Base-by-base conservation (phyloP, 2,888 invertebrate species). In the Pseudococcus viburni region DNA sequence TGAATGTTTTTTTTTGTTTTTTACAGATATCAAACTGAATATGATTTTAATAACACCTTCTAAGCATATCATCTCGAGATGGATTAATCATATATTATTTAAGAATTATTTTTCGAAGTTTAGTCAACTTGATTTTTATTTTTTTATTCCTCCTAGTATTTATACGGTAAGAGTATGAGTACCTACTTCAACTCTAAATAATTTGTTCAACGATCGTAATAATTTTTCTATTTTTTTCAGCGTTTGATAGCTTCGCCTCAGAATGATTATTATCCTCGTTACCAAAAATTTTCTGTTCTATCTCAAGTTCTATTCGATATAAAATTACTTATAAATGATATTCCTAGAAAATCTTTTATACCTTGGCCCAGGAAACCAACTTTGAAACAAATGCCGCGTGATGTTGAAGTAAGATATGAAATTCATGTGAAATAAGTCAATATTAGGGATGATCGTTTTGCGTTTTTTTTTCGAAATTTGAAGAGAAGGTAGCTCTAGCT, bases 141-240 rank as follows among this genome's bases (percentile, higher is more conserved):
- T 80, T 42, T n/a, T 42, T 12, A 80, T 80, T n/a, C n/a, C 42
- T 80, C 80, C 80, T 39, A 80, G 80, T n/a, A n/a, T 80, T 80
- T 80, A 42, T 80, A 80, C 80, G 80, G 80, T 80, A 33, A 33
- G 26, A 33, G 3, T 33, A 2, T 33, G n/a, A 19, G 19, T 19
- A 19, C 5, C 5, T 59, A 5, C n/a, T 59, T 8, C 0, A 6
- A n/a, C 42, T 42, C 1, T n/a, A 1, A 15, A 42, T 80, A 7
- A 42, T 80, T 11, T 3, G 9, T n/a, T 42, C 19, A 8, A 17
- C 17, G 19, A 9, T 15, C 42, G 80, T 77, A 33, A 42, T 80
- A 2, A 80, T 22, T 80, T 42, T 26, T 33, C 4, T 2, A 22
- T 80, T 80, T 42, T n/a, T 46, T 77, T 39, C 26, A 80, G 80